Percentiles rank a stretch among this genome's conserved stretches.
Evolutionary conservation across 1,140 invertebrate species (phyloP).

Genomic region (Ips typographus): DNA sequence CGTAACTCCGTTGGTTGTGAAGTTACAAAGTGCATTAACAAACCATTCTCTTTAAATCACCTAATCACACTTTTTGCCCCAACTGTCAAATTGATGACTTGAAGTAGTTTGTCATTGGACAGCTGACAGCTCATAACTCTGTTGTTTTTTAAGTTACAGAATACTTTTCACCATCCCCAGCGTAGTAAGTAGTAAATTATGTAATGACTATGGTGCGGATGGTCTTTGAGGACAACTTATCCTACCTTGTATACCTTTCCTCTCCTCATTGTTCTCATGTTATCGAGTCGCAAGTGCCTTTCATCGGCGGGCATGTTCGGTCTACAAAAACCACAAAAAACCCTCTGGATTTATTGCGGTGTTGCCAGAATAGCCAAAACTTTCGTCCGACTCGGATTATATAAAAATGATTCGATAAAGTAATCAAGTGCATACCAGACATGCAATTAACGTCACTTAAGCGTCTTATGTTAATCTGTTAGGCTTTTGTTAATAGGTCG

Average conservation of each 20-base stretch:
- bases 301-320: slow-evolving; percentile 22
- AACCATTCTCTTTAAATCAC: too few species aligned
- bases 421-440: not conserved
- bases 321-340: slow-evolving; percentile 13
- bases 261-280: slow-evolving; percentile 29
- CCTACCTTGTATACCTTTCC: slow-evolving; percentile 27
- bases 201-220: slow-evolving; percentile 6
- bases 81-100: too few species aligned
- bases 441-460: not conserved
- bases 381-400: not conserved
- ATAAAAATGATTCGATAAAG: too few species aligned
- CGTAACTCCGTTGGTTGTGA: too few species aligned
- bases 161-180: too few species aligned
- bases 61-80: too few species aligned
- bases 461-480: not conserved
- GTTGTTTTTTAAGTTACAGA: too few species aligned
- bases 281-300: slow-evolving; percentile 30
- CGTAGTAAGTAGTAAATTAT: too few species aligned
- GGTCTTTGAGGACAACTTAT: not conserved
- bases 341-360: slow-evolving; percentile 17
- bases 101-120: too few species aligned
- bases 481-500: slow-evolving; percentile 1
- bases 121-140: too few species aligned
- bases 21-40: too few species aligned
- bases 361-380: not conserved